Percentiles rank a stretch among this genome's conserved stretches.
Evolutionary conservation across 2,888 invertebrate species (phyloP).

Genomic region (Chrysina gloriosa): DNA sequence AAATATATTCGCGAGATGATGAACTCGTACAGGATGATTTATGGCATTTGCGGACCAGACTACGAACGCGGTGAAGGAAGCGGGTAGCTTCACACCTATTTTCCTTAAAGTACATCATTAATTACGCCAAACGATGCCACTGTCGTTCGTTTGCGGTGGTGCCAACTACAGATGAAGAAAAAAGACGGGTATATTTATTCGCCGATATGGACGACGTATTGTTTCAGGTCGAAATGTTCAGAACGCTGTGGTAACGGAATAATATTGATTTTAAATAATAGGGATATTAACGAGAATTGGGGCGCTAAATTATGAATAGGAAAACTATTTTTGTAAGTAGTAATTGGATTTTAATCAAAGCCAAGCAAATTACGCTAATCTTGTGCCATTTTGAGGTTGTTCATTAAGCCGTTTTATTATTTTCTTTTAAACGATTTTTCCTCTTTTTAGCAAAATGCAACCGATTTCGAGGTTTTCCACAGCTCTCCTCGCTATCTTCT

Average conservation of each 20-base stretch:
- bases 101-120: slow-evolving; percentile 14
- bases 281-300: no score
- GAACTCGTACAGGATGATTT: slow-evolving; percentile 4
- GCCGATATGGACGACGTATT: background rate
- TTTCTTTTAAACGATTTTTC: background rate
- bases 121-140: background rate
- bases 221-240: background rate
- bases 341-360: no score
- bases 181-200: background rate
- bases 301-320: no score
- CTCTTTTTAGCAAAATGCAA: no score
- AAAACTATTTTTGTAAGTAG: no score
- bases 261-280: no score
- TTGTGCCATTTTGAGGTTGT: no score
- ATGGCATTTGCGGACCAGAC: no score
- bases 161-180: background rate
- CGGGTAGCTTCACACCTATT: background rate
- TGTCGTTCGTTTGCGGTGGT: background rate
- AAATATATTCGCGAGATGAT: slow-evolving; percentile 4
- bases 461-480: no score
- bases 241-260: background rate
- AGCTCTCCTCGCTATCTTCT: slow-evolving; percentile 30
- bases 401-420: no score
- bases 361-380: no score
- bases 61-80: no score